phyloP scores from a whole-genome alignment of 1,140 invertebrate genomes.

The Whitmania pigra region DNA sequence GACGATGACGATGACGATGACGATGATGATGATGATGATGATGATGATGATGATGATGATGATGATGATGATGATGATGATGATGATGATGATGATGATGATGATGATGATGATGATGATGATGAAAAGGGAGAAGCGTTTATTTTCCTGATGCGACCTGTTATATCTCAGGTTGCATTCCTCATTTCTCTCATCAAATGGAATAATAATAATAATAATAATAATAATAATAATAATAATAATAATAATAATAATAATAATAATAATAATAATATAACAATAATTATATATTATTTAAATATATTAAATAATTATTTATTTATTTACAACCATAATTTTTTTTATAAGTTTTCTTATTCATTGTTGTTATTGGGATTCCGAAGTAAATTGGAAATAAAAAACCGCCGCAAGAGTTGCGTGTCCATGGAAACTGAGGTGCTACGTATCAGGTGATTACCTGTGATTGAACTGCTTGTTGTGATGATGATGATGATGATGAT shows the following conservation, averaged over 20 bases:
- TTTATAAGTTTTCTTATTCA: too few species aligned
- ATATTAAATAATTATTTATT: too few species aligned
- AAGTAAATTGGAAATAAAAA: conserved; percentile 35
- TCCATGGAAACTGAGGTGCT: conserved; percentile 95
- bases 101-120: too few species aligned
- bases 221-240: too few species aligned
- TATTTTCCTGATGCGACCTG: conserved; percentile 27
- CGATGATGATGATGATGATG: conserved; percentile 9
- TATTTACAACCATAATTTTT: too few species aligned
- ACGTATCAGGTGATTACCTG: conserved; percentile 93
- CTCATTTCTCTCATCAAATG: neutral
- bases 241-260: too few species aligned
- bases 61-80: conserved; percentile 10
- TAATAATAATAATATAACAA: too few species aligned
- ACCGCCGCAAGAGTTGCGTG: conserved; percentile 89
- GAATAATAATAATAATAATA: too few species aligned
- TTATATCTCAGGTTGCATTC: conserved; percentile 57
- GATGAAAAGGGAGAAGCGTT: too few species aligned
- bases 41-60: conserved; percentile 10
- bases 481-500: conserved; percentile 8
- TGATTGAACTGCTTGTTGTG: conserved; percentile 83
- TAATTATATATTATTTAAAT: too few species aligned
- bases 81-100: neutral
- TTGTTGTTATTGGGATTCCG: too few species aligned
- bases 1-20: conserved; percentile 6